A percentile compares a stretch with the other conserved stretches of the same genome.
Evolutionary conservation across 2,113 vertebrate genomes (phyloP).

Genomic region (Acanthochromis polyacanthus): DNA sequence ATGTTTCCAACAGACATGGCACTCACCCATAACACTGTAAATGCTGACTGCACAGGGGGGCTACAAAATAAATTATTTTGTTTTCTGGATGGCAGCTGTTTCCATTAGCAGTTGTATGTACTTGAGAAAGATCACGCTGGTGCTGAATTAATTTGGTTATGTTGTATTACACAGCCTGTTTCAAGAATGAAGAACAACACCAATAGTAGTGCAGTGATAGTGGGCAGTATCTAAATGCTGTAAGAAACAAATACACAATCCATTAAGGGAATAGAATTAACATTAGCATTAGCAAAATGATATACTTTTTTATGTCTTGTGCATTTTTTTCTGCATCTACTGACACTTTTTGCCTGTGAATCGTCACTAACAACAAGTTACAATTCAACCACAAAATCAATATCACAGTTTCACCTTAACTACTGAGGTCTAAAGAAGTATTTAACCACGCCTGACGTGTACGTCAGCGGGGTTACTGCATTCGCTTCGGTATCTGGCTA

Average conservation of each 20-base stretch:
- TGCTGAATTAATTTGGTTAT: background rate
- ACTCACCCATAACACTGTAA: constrained; percentile 20
- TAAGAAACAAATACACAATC: too few relatives aligned
- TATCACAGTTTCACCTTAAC: too few relatives aligned
- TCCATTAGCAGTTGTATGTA: background rate
- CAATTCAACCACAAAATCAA: background rate
- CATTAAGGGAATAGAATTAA: too few relatives aligned
- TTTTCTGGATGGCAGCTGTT: constrained; percentile 14
- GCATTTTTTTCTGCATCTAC: background rate
- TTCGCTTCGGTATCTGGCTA: too few relatives aligned
- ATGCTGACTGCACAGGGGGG: background rate
- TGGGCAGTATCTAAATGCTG: background rate
- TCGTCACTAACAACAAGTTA: background rate
- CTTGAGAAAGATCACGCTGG: background rate
- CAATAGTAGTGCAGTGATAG: background rate
- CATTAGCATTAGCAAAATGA: too few relatives aligned
- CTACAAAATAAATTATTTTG: constrained; percentile 1
- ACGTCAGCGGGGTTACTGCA: too few relatives aligned
- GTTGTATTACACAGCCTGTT: background rate
- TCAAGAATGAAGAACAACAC: background rate
- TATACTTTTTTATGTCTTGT: too few relatives aligned
- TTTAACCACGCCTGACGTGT: too few relatives aligned
- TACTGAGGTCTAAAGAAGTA: too few relatives aligned
- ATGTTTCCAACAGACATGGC: constrained; percentile 22
- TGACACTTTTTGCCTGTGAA: background rate